phyloP scores from a whole-genome alignment of 2,113 vertebrate species.

The Amia ocellicauda region DNA sequence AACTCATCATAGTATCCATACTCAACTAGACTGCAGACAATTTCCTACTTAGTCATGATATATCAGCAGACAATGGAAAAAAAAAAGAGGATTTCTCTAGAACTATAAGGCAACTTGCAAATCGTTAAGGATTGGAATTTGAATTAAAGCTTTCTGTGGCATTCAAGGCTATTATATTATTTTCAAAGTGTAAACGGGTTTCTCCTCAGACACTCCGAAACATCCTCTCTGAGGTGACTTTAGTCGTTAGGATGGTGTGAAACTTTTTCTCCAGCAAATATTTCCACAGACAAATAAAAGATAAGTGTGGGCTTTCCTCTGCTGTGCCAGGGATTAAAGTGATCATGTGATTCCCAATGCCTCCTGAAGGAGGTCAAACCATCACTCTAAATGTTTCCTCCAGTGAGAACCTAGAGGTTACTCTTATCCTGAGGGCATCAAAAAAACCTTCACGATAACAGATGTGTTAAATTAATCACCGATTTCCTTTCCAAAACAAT shows the following conservation, averaged over 20 bases:
- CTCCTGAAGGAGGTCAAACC: neutral
- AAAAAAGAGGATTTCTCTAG: neutral
- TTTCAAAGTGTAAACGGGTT: neutral
- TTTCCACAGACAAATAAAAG: slow-evolving; percentile 14
- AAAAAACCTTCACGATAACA: slow-evolving; percentile 46
- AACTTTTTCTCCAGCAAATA: neutral
- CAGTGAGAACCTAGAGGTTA: slow-evolving; percentile 15
- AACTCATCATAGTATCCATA: slow-evolving; percentile 26
- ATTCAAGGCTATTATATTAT: too few species aligned
- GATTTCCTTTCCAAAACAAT: slow-evolving; percentile 47
- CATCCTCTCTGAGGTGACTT: slow-evolving; percentile 9
- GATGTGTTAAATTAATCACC: slow-evolving; percentile 44
- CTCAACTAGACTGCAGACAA: neutral
- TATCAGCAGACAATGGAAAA: neutral
- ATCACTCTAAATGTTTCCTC: too few species aligned
- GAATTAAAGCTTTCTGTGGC: too few species aligned
- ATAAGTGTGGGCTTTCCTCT: neutral
- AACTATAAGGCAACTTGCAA: too few species aligned
- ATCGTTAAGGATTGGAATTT: too few species aligned
- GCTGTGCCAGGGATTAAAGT: slow-evolving; percentile 2
- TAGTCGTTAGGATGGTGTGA: neutral
- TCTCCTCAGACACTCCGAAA: neutral
- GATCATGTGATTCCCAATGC: neutral
- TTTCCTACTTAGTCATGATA: neutral
- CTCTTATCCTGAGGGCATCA: slow-evolving; percentile 27